phyloP scores from a whole-genome alignment of 2,888 invertebrate species.

The Pinctada fucata region DNA sequence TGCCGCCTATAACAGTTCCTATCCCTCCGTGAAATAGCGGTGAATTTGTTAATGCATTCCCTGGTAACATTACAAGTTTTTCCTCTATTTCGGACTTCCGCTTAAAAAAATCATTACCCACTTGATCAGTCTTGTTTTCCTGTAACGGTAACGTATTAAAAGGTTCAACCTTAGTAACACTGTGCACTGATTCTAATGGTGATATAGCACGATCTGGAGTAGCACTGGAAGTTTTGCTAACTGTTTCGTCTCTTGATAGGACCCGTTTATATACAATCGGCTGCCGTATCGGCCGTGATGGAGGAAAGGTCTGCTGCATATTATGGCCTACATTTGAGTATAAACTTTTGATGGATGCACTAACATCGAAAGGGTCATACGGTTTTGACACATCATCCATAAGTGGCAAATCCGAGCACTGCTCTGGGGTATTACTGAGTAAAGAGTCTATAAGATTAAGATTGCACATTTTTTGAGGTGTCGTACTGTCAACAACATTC shows the following conservation, averaged over 20 bases:
- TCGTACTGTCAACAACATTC: constrained; percentile 4
- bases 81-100: not conserved
- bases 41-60: not conserved
- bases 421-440: constrained; percentile 49
- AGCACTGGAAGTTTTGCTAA: not conserved
- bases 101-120: not conserved
- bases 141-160: not conserved
- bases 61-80: not conserved
- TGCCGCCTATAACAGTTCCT: not conserved
- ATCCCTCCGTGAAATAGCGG: not conserved
- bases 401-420: constrained; percentile 64
- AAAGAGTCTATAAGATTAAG: constrained; percentile 66
- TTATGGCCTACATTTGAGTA: constrained; percentile 7
- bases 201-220: not conserved
- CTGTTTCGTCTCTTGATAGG: constrained; percentile 40
- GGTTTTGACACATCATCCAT: constrained; percentile 48
- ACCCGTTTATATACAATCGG: constrained; percentile 51
- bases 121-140: not conserved
- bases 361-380: constrained; percentile 65
- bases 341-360: not conserved
- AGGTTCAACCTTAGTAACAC: constrained; percentile 1
- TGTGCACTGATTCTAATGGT: not conserved
- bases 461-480: too few relatives aligned
- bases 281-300: constrained; percentile 44
- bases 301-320: constrained; percentile 25